These are phyloP conservation scores for Hydroisotoma schaefferi DNA, from an alignment of 2,888 invertebrate genomes.

Conservation along the genomic window DNA sequence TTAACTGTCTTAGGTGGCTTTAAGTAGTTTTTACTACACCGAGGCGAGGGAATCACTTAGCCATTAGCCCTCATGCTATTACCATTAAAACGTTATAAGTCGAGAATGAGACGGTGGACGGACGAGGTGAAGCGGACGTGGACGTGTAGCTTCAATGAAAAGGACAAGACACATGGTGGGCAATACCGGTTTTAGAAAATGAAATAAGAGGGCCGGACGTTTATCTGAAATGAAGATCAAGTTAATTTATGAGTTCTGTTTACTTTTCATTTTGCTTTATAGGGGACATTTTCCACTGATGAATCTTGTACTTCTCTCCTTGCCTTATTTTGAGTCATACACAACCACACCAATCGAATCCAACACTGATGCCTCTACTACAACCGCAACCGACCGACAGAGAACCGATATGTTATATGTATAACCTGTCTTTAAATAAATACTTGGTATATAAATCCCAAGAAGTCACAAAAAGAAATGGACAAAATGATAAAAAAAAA, in stretches of 20 bases:
- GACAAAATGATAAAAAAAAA: not conserved
- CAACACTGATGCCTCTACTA: not conserved
- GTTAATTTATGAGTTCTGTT: slow-evolving; percentile 40
- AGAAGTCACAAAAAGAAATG: not conserved
- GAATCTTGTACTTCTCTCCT: not conserved
- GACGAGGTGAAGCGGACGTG: no score
- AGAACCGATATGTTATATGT: no score
- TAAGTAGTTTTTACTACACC: no score
- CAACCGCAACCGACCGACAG: not conserved
- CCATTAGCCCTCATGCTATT: no score
- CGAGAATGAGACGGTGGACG: no score
- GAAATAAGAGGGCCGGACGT: slow-evolving; percentile 37
- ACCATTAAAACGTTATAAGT: no score
- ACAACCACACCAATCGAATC: not conserved
- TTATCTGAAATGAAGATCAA: slow-evolving; percentile 39
- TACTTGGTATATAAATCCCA: no score
- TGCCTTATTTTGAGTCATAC: not conserved
- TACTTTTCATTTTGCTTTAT: slow-evolving; percentile 9
- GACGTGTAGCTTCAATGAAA: not conserved
- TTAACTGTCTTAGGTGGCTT: no score
- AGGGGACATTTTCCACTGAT: slow-evolving; percentile 10
- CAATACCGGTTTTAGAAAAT: slow-evolving; percentile 39
- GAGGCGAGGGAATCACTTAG: no score
- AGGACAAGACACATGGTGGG: slow-evolving; percentile 27
- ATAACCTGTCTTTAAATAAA: no score